phyloP scores from a whole-genome alignment of 2,888 invertebrate genomes.

The Spicauda simplicius region DNA sequence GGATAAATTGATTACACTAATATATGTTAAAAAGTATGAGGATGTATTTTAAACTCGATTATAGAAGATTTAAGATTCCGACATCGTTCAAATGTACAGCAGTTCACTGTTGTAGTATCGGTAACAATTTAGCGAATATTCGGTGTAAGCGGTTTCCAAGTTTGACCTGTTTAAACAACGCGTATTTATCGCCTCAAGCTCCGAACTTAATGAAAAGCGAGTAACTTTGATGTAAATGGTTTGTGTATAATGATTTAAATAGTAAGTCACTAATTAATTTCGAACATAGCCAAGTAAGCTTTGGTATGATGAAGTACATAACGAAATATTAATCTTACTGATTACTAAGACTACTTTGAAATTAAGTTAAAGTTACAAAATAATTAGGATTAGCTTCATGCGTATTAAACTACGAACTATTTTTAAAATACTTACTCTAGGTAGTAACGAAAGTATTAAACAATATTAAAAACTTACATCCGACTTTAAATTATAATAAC shows the following conservation, averaged over 20 bases:
- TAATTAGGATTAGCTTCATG: no score
- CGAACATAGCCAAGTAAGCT: neutral
- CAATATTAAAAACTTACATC: no score
- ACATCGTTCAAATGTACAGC: neutral
- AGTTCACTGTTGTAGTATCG: neutral
- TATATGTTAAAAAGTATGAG: no score
- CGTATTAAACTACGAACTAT: no score
- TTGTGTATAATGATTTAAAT: neutral
- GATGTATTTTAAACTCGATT: no score
- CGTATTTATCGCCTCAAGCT: neutral
- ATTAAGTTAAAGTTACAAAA: no score
- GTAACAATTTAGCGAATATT: neutral
- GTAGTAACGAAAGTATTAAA: no score
- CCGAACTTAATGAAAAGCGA: neutral
- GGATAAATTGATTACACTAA: no score
- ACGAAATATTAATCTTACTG: no score
- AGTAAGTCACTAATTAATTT: neutral
- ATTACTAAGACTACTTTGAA: no score
- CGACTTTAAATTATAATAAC: no score
- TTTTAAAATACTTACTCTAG: no score
- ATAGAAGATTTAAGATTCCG: neutral
- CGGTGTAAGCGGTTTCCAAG: neutral
- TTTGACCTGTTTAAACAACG: neutral
- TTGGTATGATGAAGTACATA: neutral
- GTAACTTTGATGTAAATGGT: neutral